Evolutionary conservation across 1,140 invertebrate genomes (phyloP).

Genomic region (Protaetia brevitarsis): DNA sequence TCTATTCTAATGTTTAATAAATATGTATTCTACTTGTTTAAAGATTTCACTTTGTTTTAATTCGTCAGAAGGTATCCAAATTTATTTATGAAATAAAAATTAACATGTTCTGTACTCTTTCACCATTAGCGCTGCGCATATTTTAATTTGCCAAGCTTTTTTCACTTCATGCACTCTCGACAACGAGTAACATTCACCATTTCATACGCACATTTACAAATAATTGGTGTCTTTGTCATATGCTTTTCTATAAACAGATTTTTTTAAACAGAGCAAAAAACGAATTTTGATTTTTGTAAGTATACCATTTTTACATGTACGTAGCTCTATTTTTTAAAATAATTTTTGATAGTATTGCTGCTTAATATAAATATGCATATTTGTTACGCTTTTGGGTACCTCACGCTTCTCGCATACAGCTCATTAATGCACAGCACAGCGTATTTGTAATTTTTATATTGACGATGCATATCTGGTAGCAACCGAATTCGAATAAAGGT

Average conservation of each 20-base stretch:
- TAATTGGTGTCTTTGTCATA: slow-evolving; percentile 9
- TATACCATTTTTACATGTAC: background rate
- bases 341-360: background rate
- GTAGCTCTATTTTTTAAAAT: background rate
- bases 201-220: slow-evolving; percentile 12
- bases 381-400: no score
- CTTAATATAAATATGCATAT: background rate
- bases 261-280: background rate
- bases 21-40: no score
- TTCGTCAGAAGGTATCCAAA: no score
- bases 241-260: background rate
- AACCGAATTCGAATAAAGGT: no score
- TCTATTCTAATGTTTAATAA: no score
- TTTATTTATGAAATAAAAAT: background rate
- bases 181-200: background rate
- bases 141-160: background rate
- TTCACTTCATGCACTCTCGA: background rate
- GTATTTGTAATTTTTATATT: no score
- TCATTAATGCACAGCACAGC: no score
- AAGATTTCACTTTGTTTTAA: no score
- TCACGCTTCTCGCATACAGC: no score
- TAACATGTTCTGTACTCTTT: background rate
- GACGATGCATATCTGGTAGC: no score
- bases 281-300: slow-evolving; percentile 1
- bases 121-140: background rate